Conservation (phyloP, 2,888 invertebrate species). For the Euclidia mi region DNA sequence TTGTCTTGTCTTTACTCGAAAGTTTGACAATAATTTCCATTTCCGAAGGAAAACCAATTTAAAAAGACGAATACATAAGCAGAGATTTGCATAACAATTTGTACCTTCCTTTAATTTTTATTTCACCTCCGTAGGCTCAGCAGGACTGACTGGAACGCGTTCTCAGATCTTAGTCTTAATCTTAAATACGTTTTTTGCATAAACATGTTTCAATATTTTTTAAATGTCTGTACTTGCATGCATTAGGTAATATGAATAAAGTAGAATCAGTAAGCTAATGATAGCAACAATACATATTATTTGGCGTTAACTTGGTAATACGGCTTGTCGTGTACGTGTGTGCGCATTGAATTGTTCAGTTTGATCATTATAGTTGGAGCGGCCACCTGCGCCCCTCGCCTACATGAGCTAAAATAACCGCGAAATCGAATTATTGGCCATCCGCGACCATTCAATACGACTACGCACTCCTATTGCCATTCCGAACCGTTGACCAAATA, state of each 20-base stretch:
- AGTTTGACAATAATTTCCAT: constrained; percentile 84
- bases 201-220: too few relatives aligned
- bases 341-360: constrained; percentile 69
- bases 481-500: constrained; percentile 70
- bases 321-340: constrained; percentile 29
- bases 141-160: constrained; percentile 20
- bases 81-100: constrained; percentile 81
- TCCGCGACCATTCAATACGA: constrained; percentile 75
- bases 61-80: constrained; percentile 80
- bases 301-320: constrained; percentile 37
- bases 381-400: constrained; percentile 78
- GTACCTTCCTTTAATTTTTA: constrained; percentile 64
- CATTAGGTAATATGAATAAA: too few relatives aligned
- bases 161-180: too few relatives aligned
- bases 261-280: constrained; percentile 7
- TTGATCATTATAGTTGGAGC: constrained; percentile 74
- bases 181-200: too few relatives aligned
- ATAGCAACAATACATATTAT: constrained; percentile 34
- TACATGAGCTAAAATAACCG: constrained; percentile 84
- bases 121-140: constrained; percentile 47
- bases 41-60: constrained; percentile 81
- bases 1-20: constrained; percentile 70
- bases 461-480: constrained; percentile 74
- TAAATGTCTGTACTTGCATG: too few relatives aligned
- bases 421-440: constrained; percentile 86